Percentiles rank a stretch among this genome's conserved stretches.
Conservation (phyloP, 2,888 invertebrate genomes). For the Sympetrum striolatum region DNA sequence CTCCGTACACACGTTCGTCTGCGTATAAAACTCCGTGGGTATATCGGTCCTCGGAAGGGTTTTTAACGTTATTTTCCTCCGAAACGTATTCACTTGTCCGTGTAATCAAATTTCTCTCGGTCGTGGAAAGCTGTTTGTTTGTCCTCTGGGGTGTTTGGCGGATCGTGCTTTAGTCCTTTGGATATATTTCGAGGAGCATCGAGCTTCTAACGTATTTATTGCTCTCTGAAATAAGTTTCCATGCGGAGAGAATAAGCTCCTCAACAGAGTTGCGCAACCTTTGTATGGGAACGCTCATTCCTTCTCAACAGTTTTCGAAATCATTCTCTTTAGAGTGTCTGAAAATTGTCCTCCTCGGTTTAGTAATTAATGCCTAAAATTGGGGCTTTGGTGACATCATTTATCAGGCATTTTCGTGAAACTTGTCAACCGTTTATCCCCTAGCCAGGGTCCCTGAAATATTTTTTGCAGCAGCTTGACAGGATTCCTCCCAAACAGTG, state of each 20-base stretch:
- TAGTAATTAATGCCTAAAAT: neutral
- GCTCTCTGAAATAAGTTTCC: neutral
- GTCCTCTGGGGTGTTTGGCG: neutral
- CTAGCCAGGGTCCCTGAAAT: neutral
- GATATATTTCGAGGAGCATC: neutral
- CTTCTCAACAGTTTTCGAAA: neutral
- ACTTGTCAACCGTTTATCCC: neutral
- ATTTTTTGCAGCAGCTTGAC: neutral
- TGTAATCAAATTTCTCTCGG: neutral
- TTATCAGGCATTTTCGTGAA: neutral
- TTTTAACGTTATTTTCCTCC: neutral
- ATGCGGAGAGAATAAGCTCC: neutral
- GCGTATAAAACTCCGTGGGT: neutral
- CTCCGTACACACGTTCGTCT: conserved; percentile 9
- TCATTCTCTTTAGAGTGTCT: neutral
- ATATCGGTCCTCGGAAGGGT: neutral
- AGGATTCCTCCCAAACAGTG: neutral
- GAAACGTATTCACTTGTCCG: neutral
- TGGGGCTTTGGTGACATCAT: neutral
- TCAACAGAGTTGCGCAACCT: neutral
- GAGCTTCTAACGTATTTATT: neutral
- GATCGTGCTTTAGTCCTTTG: neutral
- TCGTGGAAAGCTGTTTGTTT: neutral
- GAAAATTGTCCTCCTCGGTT: neutral
- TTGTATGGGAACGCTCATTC: neutral